phyloP scores from a whole-genome alignment of 2,797 vertebrate species.

The Salmo trutta region DNA sequence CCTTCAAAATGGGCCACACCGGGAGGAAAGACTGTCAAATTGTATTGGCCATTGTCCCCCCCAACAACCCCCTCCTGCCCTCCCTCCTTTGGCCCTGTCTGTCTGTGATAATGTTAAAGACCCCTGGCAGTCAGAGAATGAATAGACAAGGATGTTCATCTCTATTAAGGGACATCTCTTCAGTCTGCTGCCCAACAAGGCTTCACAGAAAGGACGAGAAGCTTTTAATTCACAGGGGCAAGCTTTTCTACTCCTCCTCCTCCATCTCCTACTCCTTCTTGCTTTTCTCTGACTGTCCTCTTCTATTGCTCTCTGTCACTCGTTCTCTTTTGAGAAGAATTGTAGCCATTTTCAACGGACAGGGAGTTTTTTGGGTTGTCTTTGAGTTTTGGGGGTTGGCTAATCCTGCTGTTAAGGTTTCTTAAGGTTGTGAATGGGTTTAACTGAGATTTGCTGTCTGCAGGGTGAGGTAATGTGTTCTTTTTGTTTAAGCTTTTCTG shows the following conservation, averaged over 20 bases:
- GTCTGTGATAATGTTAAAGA: no score
- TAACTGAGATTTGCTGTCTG: no score
- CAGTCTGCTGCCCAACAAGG: slow-evolving; percentile 59
- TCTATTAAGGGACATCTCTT: slow-evolving; percentile 63
- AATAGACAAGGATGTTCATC: slow-evolving; percentile 71
- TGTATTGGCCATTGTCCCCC: slow-evolving; percentile 54
- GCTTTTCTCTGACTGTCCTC: background rate
- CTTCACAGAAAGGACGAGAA: slow-evolving; percentile 44
- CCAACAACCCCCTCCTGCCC: slow-evolving; percentile 58
- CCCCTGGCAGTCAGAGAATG: slow-evolving; percentile 77
- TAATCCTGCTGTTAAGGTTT: background rate
- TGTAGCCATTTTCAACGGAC: background rate
- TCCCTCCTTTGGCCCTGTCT: background rate
- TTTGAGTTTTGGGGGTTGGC: background rate
- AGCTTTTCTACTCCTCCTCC: slow-evolving; percentile 8
- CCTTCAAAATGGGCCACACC: slow-evolving; percentile 1
- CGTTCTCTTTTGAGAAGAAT: slow-evolving; percentile 2
- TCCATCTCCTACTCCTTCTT: slow-evolving; percentile 9
- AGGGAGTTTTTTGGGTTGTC: background rate
- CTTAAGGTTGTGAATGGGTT: background rate
- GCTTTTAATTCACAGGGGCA: slow-evolving; percentile 44
- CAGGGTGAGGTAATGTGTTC: no score
- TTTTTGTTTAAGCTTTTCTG: background rate
- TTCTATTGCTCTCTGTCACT: background rate
- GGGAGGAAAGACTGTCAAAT: slow-evolving; percentile 7